phyloP scores from a whole-genome alignment of 1,140 invertebrate species.

The Mylabris phalerata region DNA sequence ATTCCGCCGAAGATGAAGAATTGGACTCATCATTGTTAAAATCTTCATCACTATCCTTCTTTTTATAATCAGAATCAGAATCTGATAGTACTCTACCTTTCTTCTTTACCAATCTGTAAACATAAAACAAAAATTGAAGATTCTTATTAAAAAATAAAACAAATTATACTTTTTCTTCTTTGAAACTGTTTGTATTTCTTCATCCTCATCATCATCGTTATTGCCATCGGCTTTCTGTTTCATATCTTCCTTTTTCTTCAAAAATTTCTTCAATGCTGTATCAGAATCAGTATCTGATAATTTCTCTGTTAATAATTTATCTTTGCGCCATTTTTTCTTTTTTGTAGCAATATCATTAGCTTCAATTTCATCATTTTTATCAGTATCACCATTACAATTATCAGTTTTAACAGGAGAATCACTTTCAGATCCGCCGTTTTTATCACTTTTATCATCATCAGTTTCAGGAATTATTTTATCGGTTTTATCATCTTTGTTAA shows the following conservation, averaged over 20 bases:
- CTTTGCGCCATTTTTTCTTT: constrained; percentile 14
- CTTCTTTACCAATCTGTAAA: not conserved
- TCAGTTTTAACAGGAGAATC: not conserved
- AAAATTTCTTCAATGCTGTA: constrained; percentile 22
- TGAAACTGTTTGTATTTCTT: not conserved
- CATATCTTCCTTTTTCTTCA: constrained; percentile 17
- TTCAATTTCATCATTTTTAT: not conserved
- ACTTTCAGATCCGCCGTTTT: constrained; percentile 5
- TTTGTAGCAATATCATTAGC: not conserved
- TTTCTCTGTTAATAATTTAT: constrained; percentile 21
- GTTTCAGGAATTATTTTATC: not conserved
- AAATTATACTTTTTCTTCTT: constrained; percentile 15
- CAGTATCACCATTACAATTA: not conserved
- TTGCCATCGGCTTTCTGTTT: constrained; percentile 15
- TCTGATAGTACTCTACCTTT: constrained; percentile 13
- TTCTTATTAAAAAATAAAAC: constrained; percentile 6
- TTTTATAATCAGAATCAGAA: constrained; percentile 8
- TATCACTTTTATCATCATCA: constrained; percentile 5
- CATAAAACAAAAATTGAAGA: not conserved
- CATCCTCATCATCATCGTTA: not conserved
- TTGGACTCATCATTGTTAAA: not conserved
- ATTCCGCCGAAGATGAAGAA: not conserved
- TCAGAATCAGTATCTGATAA: constrained; percentile 26
- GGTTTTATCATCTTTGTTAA: not conserved
- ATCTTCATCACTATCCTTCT: not conserved